Evolutionary conservation across 2,797 vertebrate species (phyloP).

Genomic region (Melanotaenia boesemani): DNA sequence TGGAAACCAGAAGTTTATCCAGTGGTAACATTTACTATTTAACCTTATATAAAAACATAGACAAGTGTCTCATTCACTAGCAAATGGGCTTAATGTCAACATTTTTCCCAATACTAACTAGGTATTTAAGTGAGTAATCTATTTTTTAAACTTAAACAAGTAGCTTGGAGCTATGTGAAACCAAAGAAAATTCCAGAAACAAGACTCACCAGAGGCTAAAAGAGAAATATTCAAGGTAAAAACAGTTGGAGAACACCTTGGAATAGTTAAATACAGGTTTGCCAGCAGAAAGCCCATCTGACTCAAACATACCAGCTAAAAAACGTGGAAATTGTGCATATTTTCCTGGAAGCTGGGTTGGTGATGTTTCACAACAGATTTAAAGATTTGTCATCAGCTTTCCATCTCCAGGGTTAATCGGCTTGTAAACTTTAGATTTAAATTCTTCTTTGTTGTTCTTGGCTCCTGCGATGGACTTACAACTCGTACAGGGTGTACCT

Average conservation of each 20-base stretch:
- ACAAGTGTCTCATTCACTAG: background rate
- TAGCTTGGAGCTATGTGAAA: background rate
- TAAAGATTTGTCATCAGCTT: too few species aligned
- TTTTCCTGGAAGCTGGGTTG: background rate
- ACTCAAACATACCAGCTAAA: background rate
- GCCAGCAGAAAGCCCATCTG: too few species aligned
- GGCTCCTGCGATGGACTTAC: too few species aligned
- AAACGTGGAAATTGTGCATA: background rate
- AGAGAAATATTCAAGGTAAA: too few species aligned
- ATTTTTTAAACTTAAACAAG: background rate
- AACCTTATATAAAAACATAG: background rate
- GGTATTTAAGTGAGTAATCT: too few species aligned
- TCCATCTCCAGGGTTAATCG: too few species aligned
- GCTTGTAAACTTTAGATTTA: too few species aligned
- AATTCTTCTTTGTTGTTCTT: too few species aligned
- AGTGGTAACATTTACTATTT: background rate
- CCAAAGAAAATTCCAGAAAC: background rate
- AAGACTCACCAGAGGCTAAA: background rate
- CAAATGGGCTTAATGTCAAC: background rate
- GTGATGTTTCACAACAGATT: too few species aligned
- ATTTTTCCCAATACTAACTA: background rate
- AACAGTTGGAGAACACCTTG: too few species aligned
- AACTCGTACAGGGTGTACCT: too few species aligned
- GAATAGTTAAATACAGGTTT: too few species aligned
- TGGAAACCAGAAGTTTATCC: background rate